phyloP scores from a whole-genome alignment of 2,113 vertebrate species.

The Limnothrissa miodon region DNA sequence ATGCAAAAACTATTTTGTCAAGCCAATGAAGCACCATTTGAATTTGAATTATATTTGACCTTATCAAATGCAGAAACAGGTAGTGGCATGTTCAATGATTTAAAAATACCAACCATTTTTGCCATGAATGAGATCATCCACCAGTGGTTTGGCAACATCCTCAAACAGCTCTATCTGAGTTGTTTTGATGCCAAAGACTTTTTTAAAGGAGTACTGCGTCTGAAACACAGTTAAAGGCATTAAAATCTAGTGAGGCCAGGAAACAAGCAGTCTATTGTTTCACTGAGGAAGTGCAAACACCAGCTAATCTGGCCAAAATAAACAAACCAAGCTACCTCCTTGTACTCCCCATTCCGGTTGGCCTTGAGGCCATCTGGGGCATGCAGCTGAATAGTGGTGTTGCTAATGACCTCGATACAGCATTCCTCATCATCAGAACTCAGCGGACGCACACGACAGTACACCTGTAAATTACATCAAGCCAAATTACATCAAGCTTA shows the following conservation, averaged over 20 bases:
- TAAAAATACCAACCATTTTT: constrained; percentile 82
- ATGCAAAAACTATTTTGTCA: no score
- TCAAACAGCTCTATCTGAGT: constrained; percentile 88
- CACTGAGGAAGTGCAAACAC: background rate
- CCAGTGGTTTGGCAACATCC: constrained; percentile 83
- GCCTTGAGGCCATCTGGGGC: constrained; percentile 83
- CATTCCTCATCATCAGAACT: constrained; percentile 74
- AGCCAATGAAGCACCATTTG: no score
- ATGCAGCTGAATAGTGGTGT: constrained; percentile 85
- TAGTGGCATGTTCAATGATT: background rate
- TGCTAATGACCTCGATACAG: constrained; percentile 90
- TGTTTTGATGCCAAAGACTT: constrained; percentile 82
- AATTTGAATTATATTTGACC: no score
- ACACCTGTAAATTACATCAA: constrained; percentile 74
- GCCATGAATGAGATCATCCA: constrained; percentile 87
- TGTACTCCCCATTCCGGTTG: constrained; percentile 87
- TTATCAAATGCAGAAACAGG: background rate
- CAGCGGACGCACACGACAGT: constrained; percentile 87
- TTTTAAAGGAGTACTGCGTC: constrained; percentile 94
- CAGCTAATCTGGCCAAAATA: background rate
- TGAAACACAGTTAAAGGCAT: constrained; percentile 48
- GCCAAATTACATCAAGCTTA: no score
- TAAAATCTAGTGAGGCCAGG: background rate
- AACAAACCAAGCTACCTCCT: constrained; percentile 76
- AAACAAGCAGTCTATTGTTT: background rate